Evolutionary conservation across 2,888 invertebrate species (phyloP), one percentile per base, ranked within the genome.

Genomic region (Nemotelus pantherinus): DNA sequence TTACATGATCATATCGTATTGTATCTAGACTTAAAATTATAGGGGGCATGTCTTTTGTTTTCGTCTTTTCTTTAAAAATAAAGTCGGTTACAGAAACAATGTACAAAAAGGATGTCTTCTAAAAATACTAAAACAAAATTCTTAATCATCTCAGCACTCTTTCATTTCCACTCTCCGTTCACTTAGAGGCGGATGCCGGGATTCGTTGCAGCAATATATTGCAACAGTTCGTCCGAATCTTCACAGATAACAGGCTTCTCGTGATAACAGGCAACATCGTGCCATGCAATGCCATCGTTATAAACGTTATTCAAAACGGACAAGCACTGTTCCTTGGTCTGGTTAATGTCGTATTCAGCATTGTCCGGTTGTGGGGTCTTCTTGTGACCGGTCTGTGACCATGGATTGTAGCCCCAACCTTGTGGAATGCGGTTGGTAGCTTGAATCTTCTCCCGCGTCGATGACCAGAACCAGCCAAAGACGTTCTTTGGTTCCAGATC

Each of bases 401-500:
- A 95, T 9, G 95, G 95, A 87, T 95, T 95, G 91, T 94, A 95
- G 82, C 92, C 91, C 87, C 87, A 87, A 25, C 87, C 87, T 80
- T 85, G 85, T 82, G 87, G 87, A 82, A 86, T 91, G 88, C 92
- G 90, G 88, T 93, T 94, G 83, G 95, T 95, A 63, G 95, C 93
- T 63, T 93, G 88, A 87, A 96, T 91, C 90, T 95, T 95, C 87
- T 93, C 95, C 79, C 95, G 91, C 84, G 94, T 95, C 67, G 95
- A 94, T 39, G 95, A 95, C 96, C 96, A 96, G 91, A 96, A 96
- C 96, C 96, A 96, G 64, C 96, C 96, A 84, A 92, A 92, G 80
- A 96, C 83, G 84, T 90, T 92, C 88, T 95, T 95, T 80, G 96
- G 96, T 86, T 95, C 95, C 81, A 96, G 89, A 85, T 96, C 96